phyloP scores from a whole-genome alignment of 1,140 invertebrate species.

The Caenorhabditis latens region DNA sequence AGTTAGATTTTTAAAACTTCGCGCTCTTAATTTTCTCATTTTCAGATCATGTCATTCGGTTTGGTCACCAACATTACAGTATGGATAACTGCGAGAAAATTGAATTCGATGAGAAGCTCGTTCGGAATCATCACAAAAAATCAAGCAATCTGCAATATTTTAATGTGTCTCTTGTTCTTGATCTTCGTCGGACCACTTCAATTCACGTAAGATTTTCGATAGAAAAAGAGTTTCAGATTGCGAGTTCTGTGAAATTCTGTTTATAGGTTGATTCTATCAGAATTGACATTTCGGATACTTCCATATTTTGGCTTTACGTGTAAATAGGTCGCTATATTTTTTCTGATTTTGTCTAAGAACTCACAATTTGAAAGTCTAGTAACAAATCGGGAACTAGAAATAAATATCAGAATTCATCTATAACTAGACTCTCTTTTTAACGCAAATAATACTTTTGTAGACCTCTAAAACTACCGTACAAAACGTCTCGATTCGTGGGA shows the following conservation, averaged over 20 bases:
- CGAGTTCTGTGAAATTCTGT: too few relatives aligned
- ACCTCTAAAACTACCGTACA: background rate
- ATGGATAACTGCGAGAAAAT: background rate
- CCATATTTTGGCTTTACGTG: too few relatives aligned
- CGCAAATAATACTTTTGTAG: background rate
- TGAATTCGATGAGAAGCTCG: constrained; percentile 41
- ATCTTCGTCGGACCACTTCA: constrained; percentile 15
- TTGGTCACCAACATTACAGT: constrained; percentile 1
- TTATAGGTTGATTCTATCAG: too few relatives aligned
- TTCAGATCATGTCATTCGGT: constrained; percentile 8
- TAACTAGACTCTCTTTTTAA: too few relatives aligned
- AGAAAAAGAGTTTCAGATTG: background rate
- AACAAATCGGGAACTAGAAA: background rate
- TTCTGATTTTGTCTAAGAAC: too few relatives aligned
- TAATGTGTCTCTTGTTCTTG: constrained; percentile 14
- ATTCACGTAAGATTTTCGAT: constrained; percentile 2
- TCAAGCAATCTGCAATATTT: constrained; percentile 34
- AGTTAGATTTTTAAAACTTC: background rate
- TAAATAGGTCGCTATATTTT: too few relatives aligned
- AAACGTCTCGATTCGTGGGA: background rate
- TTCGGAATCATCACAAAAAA: constrained; percentile 36
- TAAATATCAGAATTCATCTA: too few relatives aligned
- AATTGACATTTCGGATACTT: too few relatives aligned
- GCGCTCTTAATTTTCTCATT: background rate
- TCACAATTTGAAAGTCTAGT: too few relatives aligned